phyloP scores from a whole-genome alignment of 2,888 invertebrate genomes.

The Pollenia angustigena region DNA sequence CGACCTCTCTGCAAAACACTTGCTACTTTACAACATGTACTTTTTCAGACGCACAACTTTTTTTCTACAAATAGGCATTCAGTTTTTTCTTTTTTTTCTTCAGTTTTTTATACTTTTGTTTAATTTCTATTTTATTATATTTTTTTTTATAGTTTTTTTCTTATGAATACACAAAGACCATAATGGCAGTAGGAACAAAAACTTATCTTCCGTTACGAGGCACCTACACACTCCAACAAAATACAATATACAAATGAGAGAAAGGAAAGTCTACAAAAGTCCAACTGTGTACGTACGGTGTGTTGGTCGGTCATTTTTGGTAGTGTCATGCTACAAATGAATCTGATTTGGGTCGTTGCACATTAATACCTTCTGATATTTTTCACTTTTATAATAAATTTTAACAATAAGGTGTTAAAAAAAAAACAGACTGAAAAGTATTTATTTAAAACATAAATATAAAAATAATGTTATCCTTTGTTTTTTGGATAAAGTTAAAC shows the following conservation, averaged over 20 bases:
- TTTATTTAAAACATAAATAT: conserved; percentile 31
- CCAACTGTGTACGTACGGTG: conserved; percentile 65
- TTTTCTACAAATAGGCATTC: conserved; percentile 43
- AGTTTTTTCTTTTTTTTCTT: conserved; percentile 25
- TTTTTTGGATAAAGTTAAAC: background rate
- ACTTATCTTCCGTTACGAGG: conserved; percentile 63
- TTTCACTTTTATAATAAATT: conserved; percentile 65
- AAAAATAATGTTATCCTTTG: background rate
- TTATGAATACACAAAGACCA: conserved; percentile 32
- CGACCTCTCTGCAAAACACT: conserved; percentile 44
- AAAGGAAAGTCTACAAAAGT: conserved; percentile 27
- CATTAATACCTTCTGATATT: conserved; percentile 70
- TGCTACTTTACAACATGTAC: conserved; percentile 38
- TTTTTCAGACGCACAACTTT: conserved; percentile 34
- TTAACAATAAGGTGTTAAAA: conserved; percentile 11
- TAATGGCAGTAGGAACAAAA: conserved; percentile 52
- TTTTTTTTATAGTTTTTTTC: conserved; percentile 3
- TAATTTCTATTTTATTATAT: conserved; percentile 46
- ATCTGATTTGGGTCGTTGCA: conserved; percentile 76
- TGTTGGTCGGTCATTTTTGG: conserved; percentile 24
- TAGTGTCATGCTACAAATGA: conserved; percentile 71
- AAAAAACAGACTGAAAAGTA: conserved; percentile 17
- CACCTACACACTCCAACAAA: conserved; percentile 25
- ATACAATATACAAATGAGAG: conserved; percentile 20
- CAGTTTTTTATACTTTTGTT: conserved; percentile 33